Percentiles rank a stretch among this genome's conserved stretches.
phyloP scores from a whole-genome alignment of 1,140 invertebrate species.

The Aphis craccivora region DNA sequence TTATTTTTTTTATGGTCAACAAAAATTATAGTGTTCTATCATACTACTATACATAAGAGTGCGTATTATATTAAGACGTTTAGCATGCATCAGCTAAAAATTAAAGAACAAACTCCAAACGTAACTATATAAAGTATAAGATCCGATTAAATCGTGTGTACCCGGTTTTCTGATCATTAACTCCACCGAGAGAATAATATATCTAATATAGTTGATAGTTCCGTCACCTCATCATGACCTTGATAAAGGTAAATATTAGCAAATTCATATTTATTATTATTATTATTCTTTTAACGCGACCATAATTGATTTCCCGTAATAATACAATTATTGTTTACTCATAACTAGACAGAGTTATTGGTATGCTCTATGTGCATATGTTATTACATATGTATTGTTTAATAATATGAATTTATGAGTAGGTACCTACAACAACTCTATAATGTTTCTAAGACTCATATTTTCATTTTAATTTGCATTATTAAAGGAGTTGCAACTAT shows the following conservation, averaged over 20 bases:
- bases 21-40: not conserved
- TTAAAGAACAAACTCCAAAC: not conserved
- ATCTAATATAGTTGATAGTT: conserved; percentile 3
- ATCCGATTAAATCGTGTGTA: not conserved
- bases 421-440: not conserved
- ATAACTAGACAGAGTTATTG: not conserved
- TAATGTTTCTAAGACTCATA: not conserved
- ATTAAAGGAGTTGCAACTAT: not conserved
- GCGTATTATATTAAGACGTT: not conserved
- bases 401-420: not conserved
- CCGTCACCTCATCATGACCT: conserved; percentile 10
- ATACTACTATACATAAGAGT: not conserved
- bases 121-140: not conserved
- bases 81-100: not conserved
- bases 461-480: not conserved
- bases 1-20: not conserved
- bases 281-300: not conserved
- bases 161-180: not conserved
- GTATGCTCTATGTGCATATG: too few species aligned
- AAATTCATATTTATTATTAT: conserved; percentile 26
- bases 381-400: not conserved
- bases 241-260: not conserved
- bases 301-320: conserved; percentile 41
- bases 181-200: not conserved
- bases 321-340: conserved; percentile 26